Evolutionary conservation across 2,888 invertebrate species (phyloP), one percentile per base, ranked within the genome.

Genomic region (Hirtodrosophila cameraria): DNA sequence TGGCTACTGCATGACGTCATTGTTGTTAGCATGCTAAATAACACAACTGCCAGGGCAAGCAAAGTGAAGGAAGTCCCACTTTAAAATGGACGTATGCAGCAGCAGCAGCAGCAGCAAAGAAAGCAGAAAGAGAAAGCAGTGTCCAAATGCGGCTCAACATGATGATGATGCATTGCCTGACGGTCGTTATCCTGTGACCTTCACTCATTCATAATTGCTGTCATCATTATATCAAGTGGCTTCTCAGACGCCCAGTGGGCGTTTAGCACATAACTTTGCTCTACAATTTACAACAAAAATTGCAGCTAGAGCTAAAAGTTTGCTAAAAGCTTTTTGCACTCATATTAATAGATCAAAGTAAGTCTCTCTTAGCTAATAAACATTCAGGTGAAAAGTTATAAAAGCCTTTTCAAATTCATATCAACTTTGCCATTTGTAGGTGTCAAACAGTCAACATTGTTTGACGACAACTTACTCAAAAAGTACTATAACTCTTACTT

Each of bases 191-290:
- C 43, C 66, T 62, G 63, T 45, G 86, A 75, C 80, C 80, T 81
- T 86, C 73, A 64, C 65, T 80, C 76, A 80, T 75, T 80, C 84
- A 86, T 84, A 86, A 86, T 86, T 86, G 78, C 82, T 81, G 86
- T 84, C 81, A 80, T 83, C 76, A 86, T 81, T 86, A 83, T 75
- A 75, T 61, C 52, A 80, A 81, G 84, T 79, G 63, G 59, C 39
- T 36, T n/a, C 18, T 31, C 38, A 23, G 20, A n/a, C 31, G 30
- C 43, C 13, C 20, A 30, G 38, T 33, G 46, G 25, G 52, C 20
- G 43, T 53, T 30, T 16, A n/a, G 16, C 16, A 30, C 12, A 20
- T 2, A 42, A 46, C 41, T 46, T 58, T 20, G 31, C 63, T 18
- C 16, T 9, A 39, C 23, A 27, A 36, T 58, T 23, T 28, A n/a